Percentiles rank a stretch among this genome's conserved stretches.
Evolutionary conservation across 35 echinoderm and acorn worm genomes (phyloP).

Genomic region (Strongylocentrotus purpuratus): DNA sequence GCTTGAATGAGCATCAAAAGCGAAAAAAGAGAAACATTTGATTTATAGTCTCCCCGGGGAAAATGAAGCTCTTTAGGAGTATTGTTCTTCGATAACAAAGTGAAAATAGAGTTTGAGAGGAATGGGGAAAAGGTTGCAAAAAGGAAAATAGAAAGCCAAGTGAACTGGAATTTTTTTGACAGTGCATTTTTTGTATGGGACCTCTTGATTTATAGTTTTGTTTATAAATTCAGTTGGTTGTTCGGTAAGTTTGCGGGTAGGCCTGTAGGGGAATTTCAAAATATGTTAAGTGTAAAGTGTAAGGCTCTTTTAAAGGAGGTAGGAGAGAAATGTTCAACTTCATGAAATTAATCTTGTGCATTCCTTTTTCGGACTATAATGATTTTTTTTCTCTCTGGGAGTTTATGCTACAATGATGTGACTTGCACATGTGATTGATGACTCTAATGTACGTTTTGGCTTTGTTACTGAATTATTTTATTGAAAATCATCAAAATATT

Average conservation of each 20-base stretch:
- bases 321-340: neutral
- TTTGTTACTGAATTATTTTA: too few relatives aligned
- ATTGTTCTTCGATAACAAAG: neutral
- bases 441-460: too few relatives aligned
- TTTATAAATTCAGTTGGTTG: neutral
- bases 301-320: too few relatives aligned
- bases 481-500: too few relatives aligned
- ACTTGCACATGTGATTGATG: too few relatives aligned
- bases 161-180: conserved; percentile 1
- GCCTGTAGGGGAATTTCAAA: neutral
- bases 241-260: neutral
- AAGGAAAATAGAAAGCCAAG: neutral
- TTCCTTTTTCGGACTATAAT: too few relatives aligned
- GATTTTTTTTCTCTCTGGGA: too few relatives aligned
- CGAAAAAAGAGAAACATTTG: neutral
- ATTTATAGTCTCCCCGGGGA: neutral
- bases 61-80: neutral
- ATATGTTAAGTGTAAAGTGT: neutral
- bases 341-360: too few relatives aligned
- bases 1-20: neutral
- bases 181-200: neutral
- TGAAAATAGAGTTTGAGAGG: neutral
- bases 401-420: too few relatives aligned
- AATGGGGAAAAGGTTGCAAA: neutral
- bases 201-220: neutral